Evolutionary conservation across 2,888 invertebrate species (phyloP).

Genomic region (Drosophila setosimentum): DNA sequence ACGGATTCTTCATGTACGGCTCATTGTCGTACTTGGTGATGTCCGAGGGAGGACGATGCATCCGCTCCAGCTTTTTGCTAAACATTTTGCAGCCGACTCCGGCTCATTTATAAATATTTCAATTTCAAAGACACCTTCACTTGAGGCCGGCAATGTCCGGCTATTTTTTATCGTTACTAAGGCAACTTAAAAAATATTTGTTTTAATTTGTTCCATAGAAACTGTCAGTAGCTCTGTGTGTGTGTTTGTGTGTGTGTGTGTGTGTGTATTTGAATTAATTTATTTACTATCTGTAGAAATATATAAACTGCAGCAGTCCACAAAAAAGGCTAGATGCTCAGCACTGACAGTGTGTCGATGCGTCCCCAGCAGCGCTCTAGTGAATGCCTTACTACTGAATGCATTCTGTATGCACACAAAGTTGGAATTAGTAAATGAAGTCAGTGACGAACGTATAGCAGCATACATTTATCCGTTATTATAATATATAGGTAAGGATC

Average conservation of each 20-base stretch:
- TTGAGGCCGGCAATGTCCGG: slow-evolving; percentile 17
- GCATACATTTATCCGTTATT: background rate
- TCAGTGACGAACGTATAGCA: background rate
- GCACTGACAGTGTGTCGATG: background rate
- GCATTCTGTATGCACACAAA: too few species aligned
- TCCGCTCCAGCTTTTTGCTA: slow-evolving; percentile 78
- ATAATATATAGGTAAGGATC: background rate
- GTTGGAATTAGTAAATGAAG: too few species aligned
- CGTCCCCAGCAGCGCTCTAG: background rate
- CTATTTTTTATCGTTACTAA: slow-evolving; percentile 60
- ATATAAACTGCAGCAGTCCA: slow-evolving; percentile 9
- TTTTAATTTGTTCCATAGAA: slow-evolving; percentile 16
- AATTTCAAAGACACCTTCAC: slow-evolving; percentile 14
- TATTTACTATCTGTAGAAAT: slow-evolving; percentile 47
- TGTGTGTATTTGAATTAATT: slow-evolving; percentile 46
- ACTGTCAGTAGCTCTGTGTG: slow-evolving; percentile 13
- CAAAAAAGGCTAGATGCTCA: background rate
- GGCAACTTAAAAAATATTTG: slow-evolving; percentile 49
- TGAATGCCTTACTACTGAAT: too few species aligned
- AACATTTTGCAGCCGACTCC: slow-evolving; percentile 66
- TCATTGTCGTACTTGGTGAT: slow-evolving; percentile 84
- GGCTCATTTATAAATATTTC: slow-evolving; percentile 40
- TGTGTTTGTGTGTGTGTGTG: background rate
- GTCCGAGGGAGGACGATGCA: slow-evolving; percentile 83
- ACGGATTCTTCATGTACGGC: slow-evolving; percentile 83